Conservation (phyloP, 2,113 vertebrate genomes). For the Pteropus alecto region DNA sequence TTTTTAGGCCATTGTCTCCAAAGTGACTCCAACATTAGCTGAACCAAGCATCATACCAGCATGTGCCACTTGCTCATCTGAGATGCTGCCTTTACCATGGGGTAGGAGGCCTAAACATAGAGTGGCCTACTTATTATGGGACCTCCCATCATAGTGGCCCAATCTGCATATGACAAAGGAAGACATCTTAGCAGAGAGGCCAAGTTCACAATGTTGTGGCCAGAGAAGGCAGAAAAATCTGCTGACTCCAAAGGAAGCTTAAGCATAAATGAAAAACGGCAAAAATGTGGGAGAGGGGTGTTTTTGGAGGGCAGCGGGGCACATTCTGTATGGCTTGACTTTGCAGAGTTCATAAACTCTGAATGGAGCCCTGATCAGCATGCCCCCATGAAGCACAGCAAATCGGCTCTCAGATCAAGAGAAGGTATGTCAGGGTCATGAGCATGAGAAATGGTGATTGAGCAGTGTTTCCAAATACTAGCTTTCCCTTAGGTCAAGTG, state of each 20-base stretch:
- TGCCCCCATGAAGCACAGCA: neutral
- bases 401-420: neutral
- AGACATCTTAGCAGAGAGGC: neutral
- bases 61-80: neutral
- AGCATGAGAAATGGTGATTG: neutral
- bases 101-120: neutral
- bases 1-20: neutral
- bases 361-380: neutral
- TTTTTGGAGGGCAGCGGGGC: neutral
- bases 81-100: neutral
- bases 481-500: neutral
- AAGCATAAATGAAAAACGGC: neutral
- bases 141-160: neutral
- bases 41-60: neutral
- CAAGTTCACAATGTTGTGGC: neutral
- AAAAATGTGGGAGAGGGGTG: neutral
- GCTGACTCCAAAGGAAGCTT: neutral
- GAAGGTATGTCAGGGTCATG: neutral
- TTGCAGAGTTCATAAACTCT: neutral
- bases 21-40: neutral
- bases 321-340: neutral
- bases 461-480: neutral
- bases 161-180: neutral
- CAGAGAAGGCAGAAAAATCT: neutral
- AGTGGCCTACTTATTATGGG: neutral